Base-by-base conservation (phyloP, 2,888 invertebrate species). In the Netelia inedita region DNA sequence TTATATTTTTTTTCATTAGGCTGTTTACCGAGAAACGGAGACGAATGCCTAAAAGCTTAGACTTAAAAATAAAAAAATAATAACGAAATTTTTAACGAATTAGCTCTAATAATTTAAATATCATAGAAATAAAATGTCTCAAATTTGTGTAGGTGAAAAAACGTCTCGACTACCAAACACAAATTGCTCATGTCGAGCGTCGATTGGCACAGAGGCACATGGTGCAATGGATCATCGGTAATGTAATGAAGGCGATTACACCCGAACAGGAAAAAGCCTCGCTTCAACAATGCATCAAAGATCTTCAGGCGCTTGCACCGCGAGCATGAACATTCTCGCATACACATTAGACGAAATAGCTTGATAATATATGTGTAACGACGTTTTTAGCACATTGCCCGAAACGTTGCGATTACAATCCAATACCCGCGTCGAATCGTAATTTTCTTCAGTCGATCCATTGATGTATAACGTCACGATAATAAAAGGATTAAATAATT, bases 191-290 rank as follows among this genome's bases (percentile, higher is more conserved):
- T 89, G 94, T 98, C 76, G 97, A 98, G 92, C 96, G 97, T 66
- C 96, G 97, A 89, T 95, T 99, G 85, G 95, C 97, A 89, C 99
- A 99, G 94, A 98, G 97, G 94, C 97, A 99, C 94, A 97, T 99
- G 97, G 98, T 98, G 35, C 96, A 98, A 94, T 99, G 98, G 98
- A 97, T 99, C 86, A 97, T 98, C 16, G 94, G 94, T 89, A 97
- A 95, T 91, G 99, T 99, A 8, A 95, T 95, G 88, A 96, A 97
- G 91, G 96, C 98, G 84, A 98, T 99, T 93, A 98, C 98, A n/a
- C 97, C 98, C 0, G 97, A 98, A 92, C 98, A 98, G 94, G 98
- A 99, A 94, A 98, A 98, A 94, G 97, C 98, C 89, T 96, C 97
- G 87, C 95, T 99, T 86, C 96, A 97, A 94, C 97, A 97, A 93